A percentile compares a stretch with the other conserved stretches of the same genome.
Conservation (phyloP, 2,797 vertebrate genomes). For the Gila robusta region DNA sequence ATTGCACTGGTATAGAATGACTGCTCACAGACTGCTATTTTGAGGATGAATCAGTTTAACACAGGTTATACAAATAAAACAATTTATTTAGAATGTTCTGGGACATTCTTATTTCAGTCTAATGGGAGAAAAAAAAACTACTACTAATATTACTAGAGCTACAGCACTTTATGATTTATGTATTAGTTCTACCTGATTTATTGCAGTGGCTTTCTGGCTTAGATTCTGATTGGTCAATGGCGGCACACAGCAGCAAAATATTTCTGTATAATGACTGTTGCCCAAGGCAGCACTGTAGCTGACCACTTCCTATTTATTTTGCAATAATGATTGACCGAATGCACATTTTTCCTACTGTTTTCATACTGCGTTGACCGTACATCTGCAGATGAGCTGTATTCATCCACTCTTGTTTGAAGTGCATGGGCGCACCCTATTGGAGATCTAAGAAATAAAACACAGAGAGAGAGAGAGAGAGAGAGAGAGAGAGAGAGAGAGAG, state of each 20-base stretch:
- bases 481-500: not conserved
- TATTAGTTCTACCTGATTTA: constrained; percentile 23
- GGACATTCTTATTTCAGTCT: not conserved
- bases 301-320: constrained; percentile 28
- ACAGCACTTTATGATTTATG: constrained; percentile 10
- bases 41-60: not conserved
- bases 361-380: not conserved
- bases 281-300: not conserved
- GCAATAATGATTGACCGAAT: not conserved
- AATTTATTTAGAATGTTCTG: not conserved
- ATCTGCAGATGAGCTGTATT: not conserved
- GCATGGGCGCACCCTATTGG: constrained; percentile 77
- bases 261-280: constrained; percentile 18
- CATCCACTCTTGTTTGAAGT: constrained; percentile 64
- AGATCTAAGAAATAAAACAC: constrained; percentile 13
- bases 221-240: constrained; percentile 2
- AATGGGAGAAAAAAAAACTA: not conserved
- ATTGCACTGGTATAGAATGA: not conserved
- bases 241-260: not conserved
- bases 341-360: not conserved
- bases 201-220: not conserved
- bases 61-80: not conserved
- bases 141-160: constrained; percentile 12
- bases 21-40: not conserved
- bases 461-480: not conserved